These are phyloP conservation scores for Pocillopora damicornis DNA, from an alignment of 64 coral and sea anemone species.

Conservation along the genomic window DNA sequence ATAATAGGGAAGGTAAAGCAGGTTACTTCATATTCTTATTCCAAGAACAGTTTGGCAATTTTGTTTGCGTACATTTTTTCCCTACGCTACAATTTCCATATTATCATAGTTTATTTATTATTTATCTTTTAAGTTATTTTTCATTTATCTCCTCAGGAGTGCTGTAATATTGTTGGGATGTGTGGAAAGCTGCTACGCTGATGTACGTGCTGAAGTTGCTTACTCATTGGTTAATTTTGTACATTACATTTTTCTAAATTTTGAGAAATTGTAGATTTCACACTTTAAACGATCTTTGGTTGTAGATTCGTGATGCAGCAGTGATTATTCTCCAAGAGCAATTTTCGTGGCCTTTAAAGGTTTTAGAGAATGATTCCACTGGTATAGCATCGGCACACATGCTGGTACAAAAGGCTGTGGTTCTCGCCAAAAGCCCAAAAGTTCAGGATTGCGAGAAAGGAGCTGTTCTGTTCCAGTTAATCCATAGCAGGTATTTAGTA, in stretches of 20 bases:
- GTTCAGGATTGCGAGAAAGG: constrained; percentile 51
- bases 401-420: constrained; percentile 18
- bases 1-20: no score
- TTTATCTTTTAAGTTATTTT: not conserved
- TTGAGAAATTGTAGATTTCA: no score
- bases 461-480: constrained; percentile 41
- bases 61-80: no score
- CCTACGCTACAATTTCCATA: no score
- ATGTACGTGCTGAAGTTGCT: constrained; percentile 31
- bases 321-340: constrained; percentile 46
- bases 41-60: no score
- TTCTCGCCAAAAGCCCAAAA: constrained; percentile 40
- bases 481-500: constrained; percentile 45
- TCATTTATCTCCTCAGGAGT: not conserved
- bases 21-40: no score
- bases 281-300: no score
- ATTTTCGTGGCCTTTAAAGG: constrained; percentile 31
- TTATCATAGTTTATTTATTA: no score
- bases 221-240: not conserved
- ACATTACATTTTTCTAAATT: no score
- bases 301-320: constrained; percentile 52
- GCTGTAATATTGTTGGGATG: constrained; percentile 22
- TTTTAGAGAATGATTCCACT: constrained; percentile 24
- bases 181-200: constrained; percentile 48
- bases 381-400: not conserved